A percentile compares a stretch with the other conserved stretches of the same genome.
These are phyloP conservation scores for Apodemia hepburni DNA, from an alignment of 2,888 invertebrate genomes.

Conservation along the genomic window DNA sequence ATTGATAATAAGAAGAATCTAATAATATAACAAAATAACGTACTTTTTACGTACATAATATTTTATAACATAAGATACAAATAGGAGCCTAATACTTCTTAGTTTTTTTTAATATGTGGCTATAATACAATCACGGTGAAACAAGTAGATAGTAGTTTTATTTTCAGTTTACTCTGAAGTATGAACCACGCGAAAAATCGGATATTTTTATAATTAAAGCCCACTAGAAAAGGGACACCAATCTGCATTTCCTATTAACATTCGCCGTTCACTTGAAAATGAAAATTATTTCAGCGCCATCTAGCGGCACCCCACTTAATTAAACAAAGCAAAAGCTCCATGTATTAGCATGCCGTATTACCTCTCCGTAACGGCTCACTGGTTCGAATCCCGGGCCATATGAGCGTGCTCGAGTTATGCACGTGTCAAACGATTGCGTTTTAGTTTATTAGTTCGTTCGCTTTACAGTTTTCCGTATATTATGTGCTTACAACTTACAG, in stretches of 20 bases:
- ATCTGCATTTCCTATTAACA: no score
- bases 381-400: conserved; percentile 35
- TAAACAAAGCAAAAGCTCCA: conserved; percentile 20
- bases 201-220: neutral
- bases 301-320: conserved; percentile 27
- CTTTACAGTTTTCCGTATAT: conserved; percentile 20
- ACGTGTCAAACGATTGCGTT: conserved; percentile 35
- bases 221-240: neutral
- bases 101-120: no score
- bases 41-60: no score
- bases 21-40: no score
- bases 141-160: no score
- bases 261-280: conserved; percentile 25
- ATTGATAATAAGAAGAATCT: no score
- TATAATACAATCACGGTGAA: no score
- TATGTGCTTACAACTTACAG: conserved; percentile 17
- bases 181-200: no score
- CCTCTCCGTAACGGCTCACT: conserved; percentile 34
- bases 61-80: no score
- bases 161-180: no score
- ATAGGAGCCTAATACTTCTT: no score
- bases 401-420: conserved; percentile 34
- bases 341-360: conserved; percentile 35
- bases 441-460: conserved; percentile 33
- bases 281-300: conserved; percentile 27